A percentile compares a stretch with the other conserved stretches of the same genome.
Evolutionary conservation across 2,797 vertebrate genomes (phyloP).

Genomic region (Distichodus sexfasciatus): DNA sequence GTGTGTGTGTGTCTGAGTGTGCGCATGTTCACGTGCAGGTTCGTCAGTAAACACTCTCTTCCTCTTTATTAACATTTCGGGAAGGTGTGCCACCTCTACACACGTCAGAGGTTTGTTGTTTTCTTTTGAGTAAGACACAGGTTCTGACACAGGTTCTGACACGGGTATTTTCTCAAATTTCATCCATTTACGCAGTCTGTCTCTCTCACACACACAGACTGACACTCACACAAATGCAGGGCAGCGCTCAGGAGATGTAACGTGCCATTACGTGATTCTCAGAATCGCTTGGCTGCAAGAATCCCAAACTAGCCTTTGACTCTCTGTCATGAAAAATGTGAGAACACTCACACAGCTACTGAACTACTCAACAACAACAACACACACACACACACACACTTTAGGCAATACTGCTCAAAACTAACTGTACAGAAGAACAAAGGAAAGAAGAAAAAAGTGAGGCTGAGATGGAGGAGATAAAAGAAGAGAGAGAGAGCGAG

Average conservation of each 20-base stretch:
- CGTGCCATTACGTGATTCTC: too few species aligned
- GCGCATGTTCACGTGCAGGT: background rate
- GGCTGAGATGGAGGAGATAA: background rate
- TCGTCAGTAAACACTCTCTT: background rate
- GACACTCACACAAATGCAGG: too few species aligned
- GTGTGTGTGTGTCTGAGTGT: slow-evolving; percentile 14
- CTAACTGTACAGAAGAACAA: background rate
- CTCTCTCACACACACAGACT: too few species aligned
- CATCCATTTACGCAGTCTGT: background rate
- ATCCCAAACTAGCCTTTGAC: too few species aligned
- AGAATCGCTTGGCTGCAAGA: too few species aligned
- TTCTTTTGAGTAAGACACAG: background rate
- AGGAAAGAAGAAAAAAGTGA: background rate
- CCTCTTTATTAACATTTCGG: background rate
- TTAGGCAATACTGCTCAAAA: too few species aligned
- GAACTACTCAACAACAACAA: too few species aligned
- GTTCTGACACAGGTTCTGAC: background rate
- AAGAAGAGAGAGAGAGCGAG: background rate
- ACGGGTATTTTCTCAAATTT: background rate
- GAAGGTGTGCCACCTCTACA: background rate
- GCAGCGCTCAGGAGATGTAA: too few species aligned
- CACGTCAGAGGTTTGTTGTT: background rate
- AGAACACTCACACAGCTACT: too few species aligned
- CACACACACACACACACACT: background rate
- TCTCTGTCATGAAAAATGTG: too few species aligned